A percentile compares a stretch with the other conserved stretches of the same genome.
These are phyloP conservation scores for Phalacrocorax brasilianus DNA, from an alignment of 2,113 vertebrate genomes.

Conservation along the genomic window DNA sequence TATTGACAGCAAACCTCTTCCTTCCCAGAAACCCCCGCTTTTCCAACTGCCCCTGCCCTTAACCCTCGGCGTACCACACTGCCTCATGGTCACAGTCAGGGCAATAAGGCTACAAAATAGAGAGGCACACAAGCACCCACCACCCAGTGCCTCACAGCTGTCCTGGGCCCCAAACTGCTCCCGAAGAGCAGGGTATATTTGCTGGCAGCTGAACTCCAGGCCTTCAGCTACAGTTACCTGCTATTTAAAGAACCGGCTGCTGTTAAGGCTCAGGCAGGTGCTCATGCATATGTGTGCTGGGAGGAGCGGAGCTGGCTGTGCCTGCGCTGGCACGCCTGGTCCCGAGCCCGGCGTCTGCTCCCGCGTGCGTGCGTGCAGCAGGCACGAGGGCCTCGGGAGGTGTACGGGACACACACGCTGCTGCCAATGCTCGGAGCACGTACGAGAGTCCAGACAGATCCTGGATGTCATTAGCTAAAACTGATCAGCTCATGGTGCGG, in stretches of 20 bases:
- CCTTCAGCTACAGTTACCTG: background rate
- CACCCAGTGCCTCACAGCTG: background rate
- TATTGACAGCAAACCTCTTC: background rate
- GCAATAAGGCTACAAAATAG: background rate
- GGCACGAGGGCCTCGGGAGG: background rate
- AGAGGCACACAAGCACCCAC: background rate
- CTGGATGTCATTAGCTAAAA: background rate
- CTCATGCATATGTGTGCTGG: background rate
- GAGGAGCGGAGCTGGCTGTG: background rate
- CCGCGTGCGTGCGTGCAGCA: rapidly evolving
- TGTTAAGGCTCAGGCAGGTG: background rate
- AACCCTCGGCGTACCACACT: background rate
- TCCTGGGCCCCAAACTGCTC: background rate
- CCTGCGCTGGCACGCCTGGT: background rate
- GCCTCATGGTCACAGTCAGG: background rate
- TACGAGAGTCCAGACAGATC: background rate
- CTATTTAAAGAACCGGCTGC: background rate
- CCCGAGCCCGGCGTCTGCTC: background rate
- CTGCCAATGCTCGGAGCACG: background rate
- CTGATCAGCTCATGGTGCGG: background rate
- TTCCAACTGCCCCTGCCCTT: background rate
- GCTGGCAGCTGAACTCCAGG: background rate
- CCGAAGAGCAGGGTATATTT: background rate
- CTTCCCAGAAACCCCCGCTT: background rate
- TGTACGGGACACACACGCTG: rapidly evolving